Evolutionary conservation across 2,797 vertebrate species (phyloP), one percentile per base, ranked within the genome.

Genomic region (Epinephelus coioides): DNA sequence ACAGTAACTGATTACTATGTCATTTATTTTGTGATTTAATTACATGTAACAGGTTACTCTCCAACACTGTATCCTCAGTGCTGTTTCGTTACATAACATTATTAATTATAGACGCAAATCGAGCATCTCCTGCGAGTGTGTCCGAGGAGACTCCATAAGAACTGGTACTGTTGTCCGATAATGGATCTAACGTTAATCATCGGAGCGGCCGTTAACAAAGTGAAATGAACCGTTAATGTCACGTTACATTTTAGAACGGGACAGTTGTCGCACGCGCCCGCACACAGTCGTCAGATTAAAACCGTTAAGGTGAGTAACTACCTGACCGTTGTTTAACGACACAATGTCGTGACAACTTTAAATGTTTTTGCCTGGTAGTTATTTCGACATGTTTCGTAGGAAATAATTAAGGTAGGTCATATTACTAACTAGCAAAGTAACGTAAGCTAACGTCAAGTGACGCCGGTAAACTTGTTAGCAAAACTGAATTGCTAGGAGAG

Each of bases 151-250:
- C 38, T 9, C 10, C 8, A 40, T 40, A 1, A 40, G 8, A 40
- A 0, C 10, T 40, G 8, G 2, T 40, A 3, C 19, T 3, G 34
- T 1, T 69, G 74, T 69, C 74, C 27, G 57, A 38, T 40, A 55
- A 63, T 69, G 57, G 50, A 69, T 27, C 21, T 15, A 27, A 2
- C 1, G 25, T 27, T 27, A 27, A 27, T 27, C 7, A 2, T 2
- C 8, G 3, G 15, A 8, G 7, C 34, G 3, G 7, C 44, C 2
- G 13, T 56, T 18, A 27, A 0, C 15, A 44, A n/a, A n/a, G n/a
- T 49, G 6, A 63, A 44, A 62, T 3, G 2, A 59, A 60, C 74
- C 27, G 71, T 75, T 51, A 49, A 60, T 6, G 23, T 67, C 4
- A 18, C 25, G 5, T 43, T 2, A 60, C 19, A 0, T 19, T 3